Evolutionary conservation across 2,888 invertebrate genomes (phyloP).

Genomic region (Ochlodes sylvanus): DNA sequence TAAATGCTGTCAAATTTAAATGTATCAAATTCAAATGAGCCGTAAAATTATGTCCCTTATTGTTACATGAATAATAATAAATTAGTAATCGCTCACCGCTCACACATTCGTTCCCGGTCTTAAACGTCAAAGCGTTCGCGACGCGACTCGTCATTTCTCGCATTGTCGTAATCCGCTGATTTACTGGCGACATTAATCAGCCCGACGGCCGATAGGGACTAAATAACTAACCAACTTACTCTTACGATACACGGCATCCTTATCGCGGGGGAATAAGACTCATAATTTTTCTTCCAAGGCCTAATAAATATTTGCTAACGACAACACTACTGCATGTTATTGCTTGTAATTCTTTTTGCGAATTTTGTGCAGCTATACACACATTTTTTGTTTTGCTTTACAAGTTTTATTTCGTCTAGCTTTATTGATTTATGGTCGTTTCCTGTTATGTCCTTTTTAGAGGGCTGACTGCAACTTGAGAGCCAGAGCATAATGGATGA

Average conservation of each 20-base stretch:
- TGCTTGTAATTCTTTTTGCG: constrained; percentile 83
- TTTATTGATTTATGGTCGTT: constrained; percentile 75
- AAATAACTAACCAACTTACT: constrained; percentile 74
- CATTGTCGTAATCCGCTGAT: constrained; percentile 85
- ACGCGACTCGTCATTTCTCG: constrained; percentile 85
- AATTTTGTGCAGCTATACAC: constrained; percentile 66
- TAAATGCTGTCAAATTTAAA: background rate
- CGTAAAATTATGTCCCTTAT: background rate
- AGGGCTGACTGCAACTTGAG: constrained; percentile 74
- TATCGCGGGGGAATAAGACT: constrained; percentile 54
- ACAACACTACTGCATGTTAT: constrained; percentile 82
- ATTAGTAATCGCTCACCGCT: constrained; percentile 7
- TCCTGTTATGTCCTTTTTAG: constrained; percentile 70
- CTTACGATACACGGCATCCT: constrained; percentile 57
- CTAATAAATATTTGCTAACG: constrained; percentile 55
- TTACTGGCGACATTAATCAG: constrained; percentile 85
- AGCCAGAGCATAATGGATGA: constrained; percentile 45
- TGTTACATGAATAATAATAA: background rate
- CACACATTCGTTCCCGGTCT: constrained; percentile 40
- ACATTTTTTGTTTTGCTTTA: constrained; percentile 61
- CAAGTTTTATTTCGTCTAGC: constrained; percentile 75
- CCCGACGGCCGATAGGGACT: constrained; percentile 84
- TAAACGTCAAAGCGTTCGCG: constrained; percentile 61
- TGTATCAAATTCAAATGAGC: background rate
- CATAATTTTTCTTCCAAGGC: constrained; percentile 47